Evolutionary conservation across 2,888 invertebrate species (phyloP).

Genomic region (Belgica antarctica): DNA sequence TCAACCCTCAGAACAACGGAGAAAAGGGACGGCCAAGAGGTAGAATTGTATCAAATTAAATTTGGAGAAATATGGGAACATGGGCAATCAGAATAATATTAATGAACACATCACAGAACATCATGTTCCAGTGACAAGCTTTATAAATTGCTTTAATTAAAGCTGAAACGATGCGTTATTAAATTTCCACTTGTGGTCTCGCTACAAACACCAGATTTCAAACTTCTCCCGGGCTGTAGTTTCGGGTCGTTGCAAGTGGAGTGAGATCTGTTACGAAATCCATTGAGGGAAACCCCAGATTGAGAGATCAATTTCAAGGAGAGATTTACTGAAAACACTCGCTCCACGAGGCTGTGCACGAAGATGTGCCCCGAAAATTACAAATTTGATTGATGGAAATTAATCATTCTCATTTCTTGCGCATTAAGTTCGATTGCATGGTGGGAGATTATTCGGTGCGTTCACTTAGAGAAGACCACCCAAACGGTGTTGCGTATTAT

Average conservation of each 20-base stretch:
- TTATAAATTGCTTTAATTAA: slow-evolving; percentile 28
- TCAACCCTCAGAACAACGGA: slow-evolving; percentile 1
- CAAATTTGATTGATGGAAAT: slow-evolving; percentile 23
- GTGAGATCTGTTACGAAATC: no score
- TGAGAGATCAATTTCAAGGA: slow-evolving; percentile 44
- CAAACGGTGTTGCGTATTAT: slow-evolving; percentile 20
- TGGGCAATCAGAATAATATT: neutral
- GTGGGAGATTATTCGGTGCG: slow-evolving; percentile 12
- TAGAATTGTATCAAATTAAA: slow-evolving; percentile 14
- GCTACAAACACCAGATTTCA: neutral
- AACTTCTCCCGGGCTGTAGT: no score
- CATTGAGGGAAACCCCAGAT: no score
- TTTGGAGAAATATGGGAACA: neutral
- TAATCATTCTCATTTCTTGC: slow-evolving; percentile 22
- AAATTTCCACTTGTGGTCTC: slow-evolving; percentile 29
- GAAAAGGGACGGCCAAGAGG: neutral
- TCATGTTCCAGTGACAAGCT: slow-evolving; percentile 5
- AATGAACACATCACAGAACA: slow-evolving; percentile 14
- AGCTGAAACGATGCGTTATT: slow-evolving; percentile 30
- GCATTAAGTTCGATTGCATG: neutral
- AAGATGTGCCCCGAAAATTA: no score
- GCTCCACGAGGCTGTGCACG: neutral
- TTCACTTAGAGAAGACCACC: slow-evolving; percentile 16
- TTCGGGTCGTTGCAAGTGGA: no score
- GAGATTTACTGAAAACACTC: slow-evolving; percentile 30